Evolutionary conservation across 2,888 invertebrate species (phyloP).

Genomic region (Masnerella sp.): DNA sequence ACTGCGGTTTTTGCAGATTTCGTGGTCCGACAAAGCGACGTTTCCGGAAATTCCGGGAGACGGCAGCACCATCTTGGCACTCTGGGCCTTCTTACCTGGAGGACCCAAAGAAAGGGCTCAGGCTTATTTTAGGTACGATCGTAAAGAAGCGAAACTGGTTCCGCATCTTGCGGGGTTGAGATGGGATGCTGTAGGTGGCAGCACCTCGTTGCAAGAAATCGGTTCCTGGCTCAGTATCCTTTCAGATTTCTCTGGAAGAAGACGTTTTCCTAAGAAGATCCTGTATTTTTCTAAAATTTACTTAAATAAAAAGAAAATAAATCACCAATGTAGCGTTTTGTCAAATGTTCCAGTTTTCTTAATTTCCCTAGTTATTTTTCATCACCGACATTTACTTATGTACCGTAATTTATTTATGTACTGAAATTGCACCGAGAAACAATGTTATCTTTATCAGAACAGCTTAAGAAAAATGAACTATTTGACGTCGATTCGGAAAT

Average conservation of each 20-base stretch:
- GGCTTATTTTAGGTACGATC: slow-evolving; percentile 40
- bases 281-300: neutral
- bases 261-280: neutral
- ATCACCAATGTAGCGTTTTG: no score
- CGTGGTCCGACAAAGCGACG: neutral
- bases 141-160: slow-evolving; percentile 47
- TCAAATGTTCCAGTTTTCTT: no score
- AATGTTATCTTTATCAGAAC: no score
- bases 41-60: slow-evolving; percentile 31
- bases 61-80: slow-evolving; percentile 45
- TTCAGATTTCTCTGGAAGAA: slow-evolving; percentile 50
- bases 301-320: no score
- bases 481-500: no score
- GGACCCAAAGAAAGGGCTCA: slow-evolving; percentile 39
- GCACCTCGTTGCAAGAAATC: slow-evolving; percentile 65
- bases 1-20: neutral
- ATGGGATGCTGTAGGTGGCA: slow-evolving; percentile 69
- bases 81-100: slow-evolving; percentile 17
- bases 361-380: no score
- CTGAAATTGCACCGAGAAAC: no score
- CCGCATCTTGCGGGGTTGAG: slow-evolving; percentile 63
- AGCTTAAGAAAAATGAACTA: no score
- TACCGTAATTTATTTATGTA: no score
- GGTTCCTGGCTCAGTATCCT: slow-evolving; percentile 56
- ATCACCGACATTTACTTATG: no score